Base-by-base conservation (phyloP, 1,140 invertebrate species). In the Trachelipus rathkii region DNA sequence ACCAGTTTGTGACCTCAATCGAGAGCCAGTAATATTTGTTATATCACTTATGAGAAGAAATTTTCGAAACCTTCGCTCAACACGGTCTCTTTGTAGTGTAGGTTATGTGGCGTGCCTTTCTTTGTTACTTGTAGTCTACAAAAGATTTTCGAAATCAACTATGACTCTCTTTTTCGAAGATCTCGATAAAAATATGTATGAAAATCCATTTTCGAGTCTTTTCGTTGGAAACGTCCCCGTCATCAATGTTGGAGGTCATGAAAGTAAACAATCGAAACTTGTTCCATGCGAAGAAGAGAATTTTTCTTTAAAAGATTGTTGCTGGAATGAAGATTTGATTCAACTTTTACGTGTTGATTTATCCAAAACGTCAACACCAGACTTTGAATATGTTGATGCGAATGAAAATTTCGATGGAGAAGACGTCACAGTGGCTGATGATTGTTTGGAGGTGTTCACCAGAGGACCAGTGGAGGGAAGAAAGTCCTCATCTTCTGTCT, bases 1-100 rank as follows among this genome's bases (percentile, higher is more conserved):
- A 23, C 50, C 53, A 9, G 53, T 72, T 66, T 19, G 70, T 43
- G 44, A 53, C 50, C 50, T 15, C 10, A 68, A 73, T 8, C 46
- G 46, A 10, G 72, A 76, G 19, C 74, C 74, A 70, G 45, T 71
- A 45, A 69, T 78, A 10, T 78, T 72, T 69, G 69, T 78, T 15
- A 15, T 78, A 15, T 78, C 77, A 44, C 71, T 78, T 23, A 78
- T 78, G 74, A 75, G 73, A 44, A 72, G 77, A 44, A 78, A 78
- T 68, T 78, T 78, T 60, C 53, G 53, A 45, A 71, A 73, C 45
- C 75, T 78, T 73, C 50, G 77, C 2, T 73, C 77, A 44, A 67
- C 75, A 1, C 74, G 75, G 24, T 71, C 72, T 19, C 67, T 78
- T 33, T 78, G 77, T 73, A 71, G 77, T 15, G 45, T 78, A 6